phyloP scores from a whole-genome alignment of 2,797 vertebrate genomes.

The Sus cebifrons region DNA sequence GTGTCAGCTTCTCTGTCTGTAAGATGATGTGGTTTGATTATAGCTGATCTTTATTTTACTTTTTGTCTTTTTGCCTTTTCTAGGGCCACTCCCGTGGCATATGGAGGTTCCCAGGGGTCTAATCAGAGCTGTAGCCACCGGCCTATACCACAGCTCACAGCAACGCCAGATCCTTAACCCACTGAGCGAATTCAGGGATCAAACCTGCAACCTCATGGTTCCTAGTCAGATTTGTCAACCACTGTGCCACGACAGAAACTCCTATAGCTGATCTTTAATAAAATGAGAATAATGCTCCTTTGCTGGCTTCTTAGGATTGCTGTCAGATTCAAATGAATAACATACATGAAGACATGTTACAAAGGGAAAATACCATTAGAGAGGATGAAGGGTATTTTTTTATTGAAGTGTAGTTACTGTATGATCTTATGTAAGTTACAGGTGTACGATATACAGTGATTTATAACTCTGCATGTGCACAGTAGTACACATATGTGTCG shows the following conservation, averaged over 20 bases:
- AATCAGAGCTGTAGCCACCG: too few species aligned
- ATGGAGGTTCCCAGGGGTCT: too few species aligned
- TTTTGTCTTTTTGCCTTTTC: too few species aligned
- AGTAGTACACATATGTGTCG: not conserved
- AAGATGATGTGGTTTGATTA: not conserved
- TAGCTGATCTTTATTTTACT: not conserved
- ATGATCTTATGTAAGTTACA: not conserved
- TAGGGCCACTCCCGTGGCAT: too few species aligned
- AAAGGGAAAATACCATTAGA: not conserved
- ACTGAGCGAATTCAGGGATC: too few species aligned
- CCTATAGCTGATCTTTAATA: constrained; percentile 15
- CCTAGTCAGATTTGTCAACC: too few species aligned
- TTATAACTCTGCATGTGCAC: not conserved
- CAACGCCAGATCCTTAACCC: too few species aligned
- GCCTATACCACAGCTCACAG: too few species aligned
- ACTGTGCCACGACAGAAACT: not conserved
- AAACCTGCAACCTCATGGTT: too few species aligned
- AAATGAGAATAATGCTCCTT: not conserved
- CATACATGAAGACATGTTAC: not conserved
- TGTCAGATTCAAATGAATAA: not conserved
- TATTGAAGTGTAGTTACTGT: not conserved
- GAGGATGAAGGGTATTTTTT: not conserved
- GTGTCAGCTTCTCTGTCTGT: not conserved
- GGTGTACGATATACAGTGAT: not conserved
- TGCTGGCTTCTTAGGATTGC: not conserved